phyloP scores from a whole-genome alignment of 2,797 vertebrate genomes.

The Rhabdophis nuchalis region DNA sequence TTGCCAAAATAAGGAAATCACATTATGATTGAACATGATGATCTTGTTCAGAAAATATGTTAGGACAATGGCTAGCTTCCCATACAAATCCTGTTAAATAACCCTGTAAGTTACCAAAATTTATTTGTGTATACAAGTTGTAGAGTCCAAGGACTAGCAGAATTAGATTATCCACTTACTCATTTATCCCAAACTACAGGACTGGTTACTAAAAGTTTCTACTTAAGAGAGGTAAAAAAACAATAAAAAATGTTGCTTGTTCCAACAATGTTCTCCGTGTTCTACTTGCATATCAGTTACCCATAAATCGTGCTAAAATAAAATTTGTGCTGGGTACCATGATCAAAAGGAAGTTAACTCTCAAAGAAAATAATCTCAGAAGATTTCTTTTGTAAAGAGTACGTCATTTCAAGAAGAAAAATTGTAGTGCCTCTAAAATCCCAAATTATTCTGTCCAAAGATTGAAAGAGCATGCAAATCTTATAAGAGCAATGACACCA shows the following conservation, averaged over 20 bases:
- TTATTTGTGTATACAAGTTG: not conserved
- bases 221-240: not conserved
- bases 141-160: not conserved
- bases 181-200: not conserved
- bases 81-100: not conserved
- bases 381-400: not conserved
- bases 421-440: not conserved
- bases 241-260: not conserved
- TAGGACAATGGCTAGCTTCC: not conserved
- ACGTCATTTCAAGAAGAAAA: not conserved
- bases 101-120: not conserved
- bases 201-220: not conserved
- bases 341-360: not conserved
- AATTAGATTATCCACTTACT: not conserved
- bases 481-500: not conserved
- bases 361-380: not conserved
- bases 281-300: not conserved
- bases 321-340: not conserved
- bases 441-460: not conserved
- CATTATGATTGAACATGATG: not conserved
- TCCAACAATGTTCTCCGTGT: not conserved
- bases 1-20: not conserved
- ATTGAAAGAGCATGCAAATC: not conserved
- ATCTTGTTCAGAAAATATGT: not conserved
- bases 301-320: not conserved